These are phyloP conservation scores for Pantelozetes paolii DNA, from an alignment of 2,888 invertebrate genomes.

Conservation along the genomic window DNA sequence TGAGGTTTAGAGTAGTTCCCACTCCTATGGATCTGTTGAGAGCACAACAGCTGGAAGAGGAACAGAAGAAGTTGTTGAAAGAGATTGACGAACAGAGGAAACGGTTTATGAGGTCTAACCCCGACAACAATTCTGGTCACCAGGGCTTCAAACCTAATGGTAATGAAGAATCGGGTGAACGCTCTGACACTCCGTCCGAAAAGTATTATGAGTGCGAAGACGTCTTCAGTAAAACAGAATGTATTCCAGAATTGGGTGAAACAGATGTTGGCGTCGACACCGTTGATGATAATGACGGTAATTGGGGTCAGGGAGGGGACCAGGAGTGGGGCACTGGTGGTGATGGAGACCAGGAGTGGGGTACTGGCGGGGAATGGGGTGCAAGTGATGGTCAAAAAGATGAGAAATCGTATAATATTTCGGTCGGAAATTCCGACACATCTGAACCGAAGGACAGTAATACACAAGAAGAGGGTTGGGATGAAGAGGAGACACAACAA, in stretches of 20 bases:
- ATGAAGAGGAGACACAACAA: not conserved
- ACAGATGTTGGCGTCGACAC: not conserved
- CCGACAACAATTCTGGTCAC: not conserved
- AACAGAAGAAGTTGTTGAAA: not conserved
- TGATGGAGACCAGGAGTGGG: not conserved
- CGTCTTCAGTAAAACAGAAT: not conserved
- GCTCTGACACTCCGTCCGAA: not conserved
- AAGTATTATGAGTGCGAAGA: not conserved
- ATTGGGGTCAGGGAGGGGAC: not conserved
- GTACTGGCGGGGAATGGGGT: not conserved
- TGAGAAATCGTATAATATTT: no score
- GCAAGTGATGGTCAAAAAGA: no score
- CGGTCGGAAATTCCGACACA: no score
- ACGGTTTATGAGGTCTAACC: not conserved
- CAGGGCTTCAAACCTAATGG: not conserved
- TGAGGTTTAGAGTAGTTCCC: not conserved
- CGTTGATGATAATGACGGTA: not conserved
- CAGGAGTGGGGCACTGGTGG: not conserved
- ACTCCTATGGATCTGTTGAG: not conserved
- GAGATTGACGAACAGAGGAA: not conserved
- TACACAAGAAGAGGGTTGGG: not conserved
- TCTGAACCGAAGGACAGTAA: no score
- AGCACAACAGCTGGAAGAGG: not conserved
- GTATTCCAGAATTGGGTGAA: not conserved
- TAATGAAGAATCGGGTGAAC: not conserved